These are phyloP conservation scores for Gibbula magus DNA, from an alignment of 2,888 invertebrate genomes.

Conservation along the genomic window DNA sequence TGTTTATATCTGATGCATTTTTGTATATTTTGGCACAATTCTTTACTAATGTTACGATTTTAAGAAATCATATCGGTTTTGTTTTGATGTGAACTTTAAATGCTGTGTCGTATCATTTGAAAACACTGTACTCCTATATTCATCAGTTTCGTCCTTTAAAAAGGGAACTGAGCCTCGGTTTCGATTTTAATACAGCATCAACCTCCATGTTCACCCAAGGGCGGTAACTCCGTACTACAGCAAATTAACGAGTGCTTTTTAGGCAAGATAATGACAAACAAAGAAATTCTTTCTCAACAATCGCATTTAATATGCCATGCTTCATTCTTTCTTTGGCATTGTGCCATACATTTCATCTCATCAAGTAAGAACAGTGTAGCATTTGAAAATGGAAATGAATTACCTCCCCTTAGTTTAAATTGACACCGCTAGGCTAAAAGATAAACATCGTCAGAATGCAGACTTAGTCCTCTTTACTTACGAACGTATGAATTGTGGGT, in stretches of 20 bases:
- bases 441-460: neutral
- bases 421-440: neutral
- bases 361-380: constrained; percentile 39
- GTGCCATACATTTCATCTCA: constrained; percentile 43
- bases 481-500: too few species aligned
- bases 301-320: constrained; percentile 7
- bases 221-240: neutral
- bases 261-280: neutral
- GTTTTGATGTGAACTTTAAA: too few species aligned
- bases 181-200: too few species aligned
- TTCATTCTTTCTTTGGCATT: constrained; percentile 32
- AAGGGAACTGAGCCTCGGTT: too few species aligned
- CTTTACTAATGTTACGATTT: too few species aligned
- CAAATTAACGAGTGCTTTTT: neutral
- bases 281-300: neutral
- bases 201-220: too few species aligned
- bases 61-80: too few species aligned
- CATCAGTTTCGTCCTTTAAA: too few species aligned
- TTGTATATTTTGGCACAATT: too few species aligned
- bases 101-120: too few species aligned
- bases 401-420: neutral
- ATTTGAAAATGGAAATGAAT: neutral
- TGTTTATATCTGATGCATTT: too few species aligned
- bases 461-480: neutral
- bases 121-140: too few species aligned